phyloP scores from a whole-genome alignment of 2,113 vertebrate species.

The Rhinoderma darwinii region DNA sequence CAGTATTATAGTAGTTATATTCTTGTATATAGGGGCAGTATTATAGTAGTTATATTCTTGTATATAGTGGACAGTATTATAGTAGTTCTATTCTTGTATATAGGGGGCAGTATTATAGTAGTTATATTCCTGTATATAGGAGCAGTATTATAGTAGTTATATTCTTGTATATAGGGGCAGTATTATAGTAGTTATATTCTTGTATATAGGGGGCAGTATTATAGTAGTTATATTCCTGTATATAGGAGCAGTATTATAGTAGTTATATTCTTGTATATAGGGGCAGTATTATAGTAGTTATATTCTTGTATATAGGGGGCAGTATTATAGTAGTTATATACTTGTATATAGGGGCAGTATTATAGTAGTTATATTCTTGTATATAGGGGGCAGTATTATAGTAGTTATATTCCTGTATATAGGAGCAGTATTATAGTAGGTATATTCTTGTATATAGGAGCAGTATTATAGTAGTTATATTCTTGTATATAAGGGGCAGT shows the following conservation, averaged over 20 bases:
- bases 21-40: no score
- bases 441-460: no score
- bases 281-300: neutral
- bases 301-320: neutral
- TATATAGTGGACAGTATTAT: no score
- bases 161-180: neutral
- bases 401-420: neutral
- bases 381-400: neutral
- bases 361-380: constrained; percentile 1
- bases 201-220: neutral
- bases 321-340: neutral
- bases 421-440: neutral
- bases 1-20: no score
- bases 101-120: no score
- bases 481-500: neutral
- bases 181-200: constrained; percentile 1
- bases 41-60: no score
- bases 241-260: neutral
- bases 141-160: neutral
- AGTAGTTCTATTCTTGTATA: no score
- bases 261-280: constrained; percentile 1
- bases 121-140: neutral
- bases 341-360: neutral
- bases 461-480: neutral
- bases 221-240: constrained; percentile 5